Percentiles rank a stretch among this genome's conserved stretches.
These are phyloP conservation scores for Oreonectes daqikongensis DNA, from an alignment of 2,797 vertebrate genomes.

Conservation along the genomic window DNA sequence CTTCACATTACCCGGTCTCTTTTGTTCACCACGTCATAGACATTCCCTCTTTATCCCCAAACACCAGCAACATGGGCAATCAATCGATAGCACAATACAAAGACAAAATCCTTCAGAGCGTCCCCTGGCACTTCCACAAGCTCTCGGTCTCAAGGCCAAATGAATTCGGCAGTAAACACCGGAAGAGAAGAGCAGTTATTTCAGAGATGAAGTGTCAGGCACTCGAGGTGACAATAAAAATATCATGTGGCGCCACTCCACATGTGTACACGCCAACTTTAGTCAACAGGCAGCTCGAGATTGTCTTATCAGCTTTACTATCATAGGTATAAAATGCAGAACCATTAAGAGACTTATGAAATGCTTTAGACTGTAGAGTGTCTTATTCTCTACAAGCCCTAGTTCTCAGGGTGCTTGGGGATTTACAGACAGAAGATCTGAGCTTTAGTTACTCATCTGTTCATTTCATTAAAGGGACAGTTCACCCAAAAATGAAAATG, in stretches of 20 bases:
- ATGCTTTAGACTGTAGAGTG: background rate
- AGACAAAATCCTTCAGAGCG: conserved; percentile 47
- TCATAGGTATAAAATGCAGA: conserved; percentile 9
- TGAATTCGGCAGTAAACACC: conserved; percentile 43
- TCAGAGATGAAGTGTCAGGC: conserved; percentile 24
- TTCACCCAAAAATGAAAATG: too few relatives aligned
- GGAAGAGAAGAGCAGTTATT: conserved; percentile 39
- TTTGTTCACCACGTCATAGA: conserved; percentile 39
- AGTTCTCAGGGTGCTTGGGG: background rate
- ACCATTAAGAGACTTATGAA: background rate
- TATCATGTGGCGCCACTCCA: conserved; percentile 19
- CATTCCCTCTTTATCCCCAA: conserved; percentile 21
- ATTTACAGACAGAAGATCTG: background rate
- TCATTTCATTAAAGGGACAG: background rate
- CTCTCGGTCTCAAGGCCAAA: conserved; percentile 41
- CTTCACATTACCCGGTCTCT: too few relatives aligned
- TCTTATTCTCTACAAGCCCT: background rate
- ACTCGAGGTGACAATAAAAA: conserved; percentile 28
- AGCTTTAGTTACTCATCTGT: conserved; percentile 1
- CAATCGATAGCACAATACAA: conserved; percentile 49
- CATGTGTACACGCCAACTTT: conserved; percentile 20
- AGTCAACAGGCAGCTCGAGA: conserved; percentile 1
- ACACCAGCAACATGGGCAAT: conserved; percentile 39
- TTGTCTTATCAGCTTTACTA: conserved; percentile 15
- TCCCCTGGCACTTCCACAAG: conserved; percentile 35